phyloP scores from a whole-genome alignment of 1,140 invertebrate species.

The Pseudomyrmex cubaensis region DNA sequence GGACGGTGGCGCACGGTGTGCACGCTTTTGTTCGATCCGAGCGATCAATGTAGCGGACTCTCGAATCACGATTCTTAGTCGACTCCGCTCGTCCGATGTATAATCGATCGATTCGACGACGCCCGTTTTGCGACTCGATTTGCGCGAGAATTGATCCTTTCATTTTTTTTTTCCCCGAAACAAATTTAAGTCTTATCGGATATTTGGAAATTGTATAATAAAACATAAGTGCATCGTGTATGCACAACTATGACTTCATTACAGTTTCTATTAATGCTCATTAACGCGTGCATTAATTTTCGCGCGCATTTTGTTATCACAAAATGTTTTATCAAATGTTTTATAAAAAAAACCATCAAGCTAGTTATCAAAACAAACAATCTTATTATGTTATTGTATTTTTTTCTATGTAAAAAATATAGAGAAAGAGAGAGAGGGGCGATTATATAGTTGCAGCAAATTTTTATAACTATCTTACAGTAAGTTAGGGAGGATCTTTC shows the following conservation, averaged over 20 bases:
- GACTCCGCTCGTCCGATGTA: background rate
- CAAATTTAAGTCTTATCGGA: too few relatives aligned
- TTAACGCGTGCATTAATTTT: too few relatives aligned
- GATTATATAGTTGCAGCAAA: background rate
- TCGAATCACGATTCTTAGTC: constrained; percentile 2
- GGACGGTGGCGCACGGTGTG: background rate
- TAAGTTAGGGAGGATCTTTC: background rate
- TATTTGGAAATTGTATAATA: too few relatives aligned
- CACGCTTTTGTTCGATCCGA: constrained; percentile 17
- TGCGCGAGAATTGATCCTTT: background rate
- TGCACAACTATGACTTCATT: too few relatives aligned
- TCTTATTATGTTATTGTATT: background rate
- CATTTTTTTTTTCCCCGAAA: background rate
- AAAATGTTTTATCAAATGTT: too few relatives aligned
- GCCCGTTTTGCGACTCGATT: background rate
- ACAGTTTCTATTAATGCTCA: too few relatives aligned
- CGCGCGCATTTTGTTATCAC: too few relatives aligned
- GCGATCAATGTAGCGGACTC: background rate
- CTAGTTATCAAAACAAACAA: background rate
- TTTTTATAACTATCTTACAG: background rate
- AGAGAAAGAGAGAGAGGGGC: background rate
- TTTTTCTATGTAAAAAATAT: background rate
- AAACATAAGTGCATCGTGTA: too few relatives aligned
- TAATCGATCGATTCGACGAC: background rate
- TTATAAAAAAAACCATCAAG: too few relatives aligned